Conservation (phyloP, 2,888 invertebrate genomes). For the Parascotia fuliginaria region DNA sequence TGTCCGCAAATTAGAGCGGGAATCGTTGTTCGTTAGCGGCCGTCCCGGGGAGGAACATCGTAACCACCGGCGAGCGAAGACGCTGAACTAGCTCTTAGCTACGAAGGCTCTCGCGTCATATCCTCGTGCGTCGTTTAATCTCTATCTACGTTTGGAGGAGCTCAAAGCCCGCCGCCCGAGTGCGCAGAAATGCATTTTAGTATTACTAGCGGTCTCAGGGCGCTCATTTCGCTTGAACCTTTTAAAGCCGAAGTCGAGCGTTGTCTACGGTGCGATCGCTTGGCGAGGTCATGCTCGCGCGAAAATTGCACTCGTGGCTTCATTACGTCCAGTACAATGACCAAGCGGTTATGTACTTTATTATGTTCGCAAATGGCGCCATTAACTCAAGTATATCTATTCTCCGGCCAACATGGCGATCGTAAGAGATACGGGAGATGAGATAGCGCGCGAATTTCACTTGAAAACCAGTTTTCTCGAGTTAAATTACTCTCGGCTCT, state of each 20-base stretch:
- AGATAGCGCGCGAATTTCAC: conserved; percentile 64
- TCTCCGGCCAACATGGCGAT: conserved; percentile 43
- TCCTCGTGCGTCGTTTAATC: conserved; percentile 50
- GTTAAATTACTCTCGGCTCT: conserved; percentile 63
- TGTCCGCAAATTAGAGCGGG: conserved; percentile 84
- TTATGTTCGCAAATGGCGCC: conserved; percentile 51
- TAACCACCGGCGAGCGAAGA: conserved; percentile 42
- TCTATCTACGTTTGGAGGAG: conserved; percentile 65
- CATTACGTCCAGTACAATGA: conserved; percentile 65
- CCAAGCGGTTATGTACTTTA: conserved; percentile 57
- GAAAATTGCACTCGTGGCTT: conserved; percentile 69
- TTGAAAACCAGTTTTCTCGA: conserved; percentile 63
- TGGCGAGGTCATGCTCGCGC: conserved; percentile 54
- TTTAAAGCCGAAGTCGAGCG: conserved; percentile 47
- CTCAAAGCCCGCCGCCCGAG: conserved; percentile 73
- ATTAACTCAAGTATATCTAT: conserved; percentile 55
- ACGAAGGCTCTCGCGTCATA: conserved; percentile 23
- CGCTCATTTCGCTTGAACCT: conserved; percentile 66
- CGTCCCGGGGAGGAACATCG: conserved; percentile 40
- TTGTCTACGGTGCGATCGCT: conserved; percentile 44
- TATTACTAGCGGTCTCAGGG: conserved; percentile 64
- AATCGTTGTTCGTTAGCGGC: conserved; percentile 80
- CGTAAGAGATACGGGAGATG: conserved; percentile 56
- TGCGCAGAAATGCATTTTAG: conserved; percentile 75
- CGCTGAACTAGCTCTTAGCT: conserved; percentile 40